Evolutionary conservation across 2,113 vertebrate genomes (phyloP).

Genomic region (Reinhardtius hippoglossoides): DNA sequence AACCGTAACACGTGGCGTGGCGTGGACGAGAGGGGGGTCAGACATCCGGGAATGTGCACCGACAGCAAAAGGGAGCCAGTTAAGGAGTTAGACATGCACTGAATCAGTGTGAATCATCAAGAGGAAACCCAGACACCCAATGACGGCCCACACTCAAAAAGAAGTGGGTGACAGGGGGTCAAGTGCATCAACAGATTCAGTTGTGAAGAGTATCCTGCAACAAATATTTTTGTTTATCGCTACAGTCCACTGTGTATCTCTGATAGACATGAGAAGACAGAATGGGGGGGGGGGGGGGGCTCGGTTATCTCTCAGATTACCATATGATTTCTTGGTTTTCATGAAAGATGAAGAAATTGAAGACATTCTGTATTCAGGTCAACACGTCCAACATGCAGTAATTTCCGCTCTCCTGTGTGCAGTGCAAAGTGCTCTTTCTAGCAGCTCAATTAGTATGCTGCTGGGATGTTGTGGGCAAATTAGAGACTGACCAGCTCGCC

Average conservation of each 20-base stretch:
- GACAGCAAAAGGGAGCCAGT: not conserved
- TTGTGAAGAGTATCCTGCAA: not conserved
- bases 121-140: not conserved
- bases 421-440: not conserved
- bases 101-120: not conserved
- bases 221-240: not conserved
- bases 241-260: not conserved
- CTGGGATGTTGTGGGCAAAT: not conserved
- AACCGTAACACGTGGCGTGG: not conserved
- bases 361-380: constrained; percentile 2
- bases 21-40: not conserved
- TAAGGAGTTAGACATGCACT: constrained; percentile 6
- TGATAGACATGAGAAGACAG: not conserved
- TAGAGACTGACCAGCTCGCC: constrained; percentile 12
- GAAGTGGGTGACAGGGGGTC: not conserved
- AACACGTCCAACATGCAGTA: not conserved
- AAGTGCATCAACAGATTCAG: constrained; percentile 3
- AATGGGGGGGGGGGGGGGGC: too few relatives aligned
- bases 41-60: not conserved
- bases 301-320: too few relatives aligned
- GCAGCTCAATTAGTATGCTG: constrained; percentile 11
- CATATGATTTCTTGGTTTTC: not conserved
- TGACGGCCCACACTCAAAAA: not conserved
- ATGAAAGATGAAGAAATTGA: not conserved
- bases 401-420: constrained; percentile 3